These are phyloP conservation scores for Aphyosemion australe DNA, from an alignment of 2,113 vertebrate species.

Conservation along the genomic window DNA sequence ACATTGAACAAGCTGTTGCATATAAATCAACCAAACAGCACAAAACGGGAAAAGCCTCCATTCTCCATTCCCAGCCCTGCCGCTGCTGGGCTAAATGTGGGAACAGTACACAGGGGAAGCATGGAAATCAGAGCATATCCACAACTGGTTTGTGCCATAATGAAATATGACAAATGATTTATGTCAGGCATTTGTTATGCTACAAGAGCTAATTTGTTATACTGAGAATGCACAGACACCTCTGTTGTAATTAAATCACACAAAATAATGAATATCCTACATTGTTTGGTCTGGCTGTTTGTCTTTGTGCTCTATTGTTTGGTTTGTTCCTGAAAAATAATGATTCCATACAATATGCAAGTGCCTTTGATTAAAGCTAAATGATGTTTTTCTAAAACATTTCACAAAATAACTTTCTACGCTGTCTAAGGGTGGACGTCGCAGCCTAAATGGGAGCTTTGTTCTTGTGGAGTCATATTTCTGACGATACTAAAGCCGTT, in stretches of 20 bases:
- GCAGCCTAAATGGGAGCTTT: too few relatives aligned
- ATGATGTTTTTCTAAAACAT: conserved; percentile 31
- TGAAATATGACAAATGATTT: conserved; percentile 74
- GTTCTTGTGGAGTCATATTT: too few relatives aligned
- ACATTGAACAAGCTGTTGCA: neutral
- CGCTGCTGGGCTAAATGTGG: neutral
- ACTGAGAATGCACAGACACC: conserved; percentile 47
- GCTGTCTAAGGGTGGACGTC: conserved; percentile 10
- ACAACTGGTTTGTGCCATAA: conserved; percentile 55
- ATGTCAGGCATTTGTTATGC: conserved; percentile 70
- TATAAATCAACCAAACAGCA: neutral
- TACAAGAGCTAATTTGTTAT: conserved; percentile 71
- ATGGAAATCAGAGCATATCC: conserved; percentile 58
- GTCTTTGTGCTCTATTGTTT: conserved; percentile 64
- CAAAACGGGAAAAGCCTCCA: neutral
- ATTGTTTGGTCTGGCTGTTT: conserved; percentile 61
- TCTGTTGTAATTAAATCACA: conserved; percentile 75
- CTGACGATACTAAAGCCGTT: too few relatives aligned
- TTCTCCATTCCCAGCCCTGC: neutral
- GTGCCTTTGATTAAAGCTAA: conserved; percentile 50
- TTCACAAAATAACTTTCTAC: conserved; percentile 17
- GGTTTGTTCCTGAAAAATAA: conserved; percentile 48
- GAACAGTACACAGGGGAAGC: conserved; percentile 31
- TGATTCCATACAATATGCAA: conserved; percentile 53
- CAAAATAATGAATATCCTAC: conserved; percentile 73